Base-by-base conservation (phyloP, 2,888 invertebrate genomes). In the Drosophila crucigera region DNA sequence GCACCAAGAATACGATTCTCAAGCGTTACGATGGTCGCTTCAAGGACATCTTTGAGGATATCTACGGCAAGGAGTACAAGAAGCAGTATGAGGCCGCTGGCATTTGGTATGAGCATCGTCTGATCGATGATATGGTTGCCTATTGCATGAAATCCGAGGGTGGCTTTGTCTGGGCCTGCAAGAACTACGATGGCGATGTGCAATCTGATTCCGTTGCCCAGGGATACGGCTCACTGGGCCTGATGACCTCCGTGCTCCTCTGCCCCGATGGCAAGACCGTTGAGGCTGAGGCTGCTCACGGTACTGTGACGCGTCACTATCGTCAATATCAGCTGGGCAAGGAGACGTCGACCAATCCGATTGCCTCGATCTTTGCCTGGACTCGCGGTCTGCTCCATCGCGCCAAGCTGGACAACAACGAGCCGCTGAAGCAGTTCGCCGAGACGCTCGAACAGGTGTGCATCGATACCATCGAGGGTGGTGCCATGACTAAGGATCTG, bases 311-410 rank as follows among this genome's bases (percentile, higher is more conserved):
- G 0, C 95, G 98, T 69, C 98, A 99, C 93, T 99, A 95, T 94
- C 95, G 97, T 61, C 95, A 96, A 94, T 95, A 99, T 94, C 96
- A 97, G 94, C 95, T 98, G 95, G 99, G 99, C 78, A 97, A 99
- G 93, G 99, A 99, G 94, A 99, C 99, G 0, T 99, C 99, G 37
- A 99, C 99, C 59, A 99, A 99, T 94, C 98, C 99, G 0, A 99
- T 99, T 91, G 99, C 99, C 30, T 99, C 99, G 0, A 99, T 99
- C 91, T 99, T 99, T 94, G 99, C 99, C 2, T 99, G 99, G 99
- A 98, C 98, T 0, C 95, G 96, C 85, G 99, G 99, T 55, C 94
- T 99, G 6, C 94, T 97, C 61, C 99, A 99, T 92, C 96, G 99
- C 69, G 99, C 99, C 68, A 97, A 98, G 91, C 94, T 99, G 76